phyloP scores from a whole-genome alignment of 1,140 invertebrate genomes.

The Drosophila pachea region DNA sequence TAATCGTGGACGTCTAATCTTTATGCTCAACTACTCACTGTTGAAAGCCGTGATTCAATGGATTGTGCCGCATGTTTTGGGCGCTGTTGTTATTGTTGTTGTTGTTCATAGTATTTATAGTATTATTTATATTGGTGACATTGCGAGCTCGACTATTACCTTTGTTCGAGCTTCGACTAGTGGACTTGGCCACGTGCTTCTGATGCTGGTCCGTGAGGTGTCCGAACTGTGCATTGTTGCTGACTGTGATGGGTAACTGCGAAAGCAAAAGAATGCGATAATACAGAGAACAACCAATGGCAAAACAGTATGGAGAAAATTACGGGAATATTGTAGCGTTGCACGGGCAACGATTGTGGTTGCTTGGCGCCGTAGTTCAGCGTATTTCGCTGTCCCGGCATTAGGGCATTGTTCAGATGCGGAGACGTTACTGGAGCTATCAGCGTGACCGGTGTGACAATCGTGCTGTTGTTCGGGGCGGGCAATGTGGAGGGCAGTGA shows the following conservation, averaged over 20 bases:
- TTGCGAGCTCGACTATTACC: constrained; percentile 26
- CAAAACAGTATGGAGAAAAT: too few relatives aligned
- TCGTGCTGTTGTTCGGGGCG: constrained; percentile 22
- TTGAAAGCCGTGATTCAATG: constrained; percentile 50
- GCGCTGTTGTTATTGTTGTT: constrained; percentile 23
- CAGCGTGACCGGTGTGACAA: constrained; percentile 27
- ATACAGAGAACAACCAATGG: not conserved
- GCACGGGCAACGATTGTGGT: constrained; percentile 35
- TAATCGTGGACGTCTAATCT: too few relatives aligned
- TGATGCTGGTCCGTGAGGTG: constrained; percentile 53
- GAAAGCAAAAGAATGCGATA: not conserved
- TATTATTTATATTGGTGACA: constrained; percentile 16
- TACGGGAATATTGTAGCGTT: constrained; percentile 61
- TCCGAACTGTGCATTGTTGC: constrained; percentile 26
- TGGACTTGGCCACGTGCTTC: constrained; percentile 41
- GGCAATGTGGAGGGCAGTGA: constrained; percentile 48
- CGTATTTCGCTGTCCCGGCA: constrained; percentile 40
- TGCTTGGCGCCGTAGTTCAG: constrained; percentile 34
- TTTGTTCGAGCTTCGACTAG: constrained; percentile 37
- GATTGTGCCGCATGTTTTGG: constrained; percentile 45
- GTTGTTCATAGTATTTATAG: constrained; percentile 23
- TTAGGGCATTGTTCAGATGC: constrained; percentile 37
- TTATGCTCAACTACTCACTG: constrained; percentile 37
- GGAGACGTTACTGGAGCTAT: constrained; percentile 32
- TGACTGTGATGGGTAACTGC: constrained; percentile 60